Percentiles rank a stretch among this genome's conserved stretches.
phyloP scores from a whole-genome alignment of 2,797 vertebrate genomes.

The Channa striata region DNA sequence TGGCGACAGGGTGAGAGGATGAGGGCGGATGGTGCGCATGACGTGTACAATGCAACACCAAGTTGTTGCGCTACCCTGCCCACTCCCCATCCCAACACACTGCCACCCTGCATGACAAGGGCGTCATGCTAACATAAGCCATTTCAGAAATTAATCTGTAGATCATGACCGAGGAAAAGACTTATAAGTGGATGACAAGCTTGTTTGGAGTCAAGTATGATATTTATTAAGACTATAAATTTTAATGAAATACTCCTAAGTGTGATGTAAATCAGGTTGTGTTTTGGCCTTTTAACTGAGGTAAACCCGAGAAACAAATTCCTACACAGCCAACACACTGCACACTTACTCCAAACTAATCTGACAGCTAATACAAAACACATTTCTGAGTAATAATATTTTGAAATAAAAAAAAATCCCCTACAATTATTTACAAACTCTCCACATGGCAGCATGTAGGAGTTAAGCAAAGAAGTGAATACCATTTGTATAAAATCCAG shows the following conservation, averaged over 20 bases:
- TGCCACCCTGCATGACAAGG: slow-evolving; percentile 67
- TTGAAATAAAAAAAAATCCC: slow-evolving; percentile 8
- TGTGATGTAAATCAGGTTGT: slow-evolving; percentile 7
- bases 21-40: slow-evolving; percentile 78
- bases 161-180: slow-evolving; percentile 32
- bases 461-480: not conserved
- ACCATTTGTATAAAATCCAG: slow-evolving; percentile 6
- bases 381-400: slow-evolving; percentile 18
- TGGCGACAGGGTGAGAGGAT: slow-evolving; percentile 87
- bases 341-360: slow-evolving; percentile 14
- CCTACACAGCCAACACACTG: slow-evolving; percentile 15
- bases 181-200: slow-evolving; percentile 45
- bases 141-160: slow-evolving; percentile 42
- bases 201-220: slow-evolving; percentile 46
- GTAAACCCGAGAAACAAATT: slow-evolving; percentile 30
- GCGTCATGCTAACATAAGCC: slow-evolving; percentile 49
- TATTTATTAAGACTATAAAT: slow-evolving; percentile 33
- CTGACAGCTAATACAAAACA: slow-evolving; percentile 21
- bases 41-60: slow-evolving; percentile 73
- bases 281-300: slow-evolving; percentile 27
- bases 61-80: slow-evolving; percentile 74
- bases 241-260: slow-evolving; percentile 32
- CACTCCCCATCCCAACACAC: slow-evolving; percentile 78
- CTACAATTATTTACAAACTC: slow-evolving; percentile 10
- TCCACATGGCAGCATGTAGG: not conserved